Conservation (phyloP, 2,888 invertebrate genomes). For the Ectemnius cavifrons region DNA sequence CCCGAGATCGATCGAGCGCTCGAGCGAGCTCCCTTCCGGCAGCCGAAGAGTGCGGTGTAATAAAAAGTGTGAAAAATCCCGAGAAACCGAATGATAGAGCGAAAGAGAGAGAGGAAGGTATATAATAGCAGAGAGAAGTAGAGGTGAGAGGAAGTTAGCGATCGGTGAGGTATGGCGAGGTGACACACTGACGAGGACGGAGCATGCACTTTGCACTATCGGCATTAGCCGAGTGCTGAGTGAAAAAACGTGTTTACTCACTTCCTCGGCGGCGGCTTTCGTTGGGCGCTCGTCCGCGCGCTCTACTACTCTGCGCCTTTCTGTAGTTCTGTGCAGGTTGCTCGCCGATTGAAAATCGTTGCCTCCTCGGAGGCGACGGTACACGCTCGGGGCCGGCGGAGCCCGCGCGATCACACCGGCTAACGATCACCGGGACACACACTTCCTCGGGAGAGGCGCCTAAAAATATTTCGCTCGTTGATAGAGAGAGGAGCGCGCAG, state of each 20-base stretch:
- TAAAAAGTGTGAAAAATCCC: background rate
- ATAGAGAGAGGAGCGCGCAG: background rate
- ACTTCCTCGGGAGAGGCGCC: background rate
- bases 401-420: slow-evolving; percentile 45
- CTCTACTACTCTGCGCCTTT: slow-evolving; percentile 28
- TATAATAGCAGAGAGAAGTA: no score
- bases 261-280: slow-evolving; percentile 50
- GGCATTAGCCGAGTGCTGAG: slow-evolving; percentile 11
- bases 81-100: background rate
- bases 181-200: background rate
- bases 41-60: background rate
- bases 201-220: slow-evolving; percentile 23
- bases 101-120: background rate
- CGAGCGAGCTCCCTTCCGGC: background rate
- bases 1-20: slow-evolving; percentile 3
- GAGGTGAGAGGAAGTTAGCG: slow-evolving; percentile 20
- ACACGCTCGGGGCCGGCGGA: background rate
- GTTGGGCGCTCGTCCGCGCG: slow-evolving; percentile 39
- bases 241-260: slow-evolving; percentile 61
- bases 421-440: slow-evolving; percentile 19
- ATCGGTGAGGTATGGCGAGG: slow-evolving; percentile 10
- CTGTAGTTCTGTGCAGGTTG: background rate
- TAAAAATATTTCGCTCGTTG: slow-evolving; percentile 1
- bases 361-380: slow-evolving; percentile 2
- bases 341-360: slow-evolving; percentile 42